Conservation (phyloP, 2,888 invertebrate species). For the Baronia brevicornis region DNA sequence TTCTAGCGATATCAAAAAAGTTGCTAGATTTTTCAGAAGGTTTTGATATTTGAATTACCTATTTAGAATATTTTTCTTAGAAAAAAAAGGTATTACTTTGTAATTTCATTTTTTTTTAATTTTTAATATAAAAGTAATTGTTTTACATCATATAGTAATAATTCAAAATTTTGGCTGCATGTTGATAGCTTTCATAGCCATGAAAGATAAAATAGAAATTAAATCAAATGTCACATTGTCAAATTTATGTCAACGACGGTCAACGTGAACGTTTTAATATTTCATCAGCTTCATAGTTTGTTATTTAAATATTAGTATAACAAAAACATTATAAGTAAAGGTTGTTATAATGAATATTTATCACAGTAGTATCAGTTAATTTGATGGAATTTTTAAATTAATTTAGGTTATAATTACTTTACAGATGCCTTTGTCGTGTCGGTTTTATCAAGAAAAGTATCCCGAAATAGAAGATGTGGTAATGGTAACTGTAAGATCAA, state of each 20-base stretch:
- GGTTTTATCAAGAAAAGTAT: conserved; percentile 97
- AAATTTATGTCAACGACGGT: conserved; percentile 27
- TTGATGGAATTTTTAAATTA: conserved; percentile 1
- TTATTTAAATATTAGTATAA: conserved; percentile 25
- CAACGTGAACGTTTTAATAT: conserved; percentile 62
- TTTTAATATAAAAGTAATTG: no score
- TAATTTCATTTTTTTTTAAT: no score
- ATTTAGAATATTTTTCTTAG: no score
- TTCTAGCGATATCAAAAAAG: no score
- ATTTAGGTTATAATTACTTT: conserved; percentile 51
- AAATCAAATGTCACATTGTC: conserved; percentile 13
- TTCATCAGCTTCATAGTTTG: conserved; percentile 48
- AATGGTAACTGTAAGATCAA: conserved; percentile 98
- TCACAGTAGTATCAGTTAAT: conserved; percentile 2
- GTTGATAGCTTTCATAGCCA: no score
- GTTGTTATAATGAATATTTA: conserved; percentile 24
- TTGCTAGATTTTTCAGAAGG: no score
- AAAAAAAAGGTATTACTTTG: no score
- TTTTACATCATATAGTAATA: no score
- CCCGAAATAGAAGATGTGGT: conserved; percentile 99
- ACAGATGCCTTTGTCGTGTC: conserved; percentile 92
- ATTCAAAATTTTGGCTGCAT: no score
- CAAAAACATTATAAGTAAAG: conserved; percentile 35
- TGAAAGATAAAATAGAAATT: no score
- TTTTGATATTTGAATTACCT: no score